Conservation (phyloP, 1,140 invertebrate genomes). For the Cyclina sinensis region DNA sequence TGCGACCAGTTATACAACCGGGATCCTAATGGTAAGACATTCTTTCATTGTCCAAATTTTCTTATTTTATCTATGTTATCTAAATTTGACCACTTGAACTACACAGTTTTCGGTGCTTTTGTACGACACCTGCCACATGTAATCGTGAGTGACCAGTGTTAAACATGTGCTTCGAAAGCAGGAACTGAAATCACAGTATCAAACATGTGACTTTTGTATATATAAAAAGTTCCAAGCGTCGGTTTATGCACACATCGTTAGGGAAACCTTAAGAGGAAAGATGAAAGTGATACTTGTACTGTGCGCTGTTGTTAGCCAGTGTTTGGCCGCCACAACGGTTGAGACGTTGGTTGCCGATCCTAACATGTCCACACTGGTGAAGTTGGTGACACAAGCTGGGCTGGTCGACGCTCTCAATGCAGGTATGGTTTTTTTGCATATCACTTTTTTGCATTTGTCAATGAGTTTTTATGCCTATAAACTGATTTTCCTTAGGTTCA, state of each 20-base stretch:
- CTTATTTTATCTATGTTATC: background rate
- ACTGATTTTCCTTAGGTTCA: too few species aligned
- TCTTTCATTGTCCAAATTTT: background rate
- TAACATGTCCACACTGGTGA: constrained; percentile 18
- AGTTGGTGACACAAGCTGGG: constrained; percentile 29
- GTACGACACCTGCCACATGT: background rate
- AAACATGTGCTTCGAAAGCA: background rate
- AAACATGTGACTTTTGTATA: background rate
- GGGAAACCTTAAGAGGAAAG: background rate
- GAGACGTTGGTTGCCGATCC: constrained; percentile 13
- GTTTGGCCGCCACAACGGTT: constrained; percentile 37
- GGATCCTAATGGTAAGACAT: background rate
- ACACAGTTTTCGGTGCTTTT: background rate
- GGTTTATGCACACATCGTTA: background rate
- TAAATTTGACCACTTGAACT: background rate
- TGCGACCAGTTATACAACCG: too few species aligned
- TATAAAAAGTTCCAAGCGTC: background rate
- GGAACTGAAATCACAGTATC: background rate
- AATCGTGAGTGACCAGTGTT: background rate
- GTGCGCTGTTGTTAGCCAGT: background rate
- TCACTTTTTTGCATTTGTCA: background rate
- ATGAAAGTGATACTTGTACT: background rate
- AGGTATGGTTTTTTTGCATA: background rate
- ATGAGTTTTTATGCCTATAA: too few species aligned
- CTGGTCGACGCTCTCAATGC: constrained; percentile 24